phyloP scores from a whole-genome alignment of 2,113 vertebrate species.

The Oceanodroma tethys region DNA sequence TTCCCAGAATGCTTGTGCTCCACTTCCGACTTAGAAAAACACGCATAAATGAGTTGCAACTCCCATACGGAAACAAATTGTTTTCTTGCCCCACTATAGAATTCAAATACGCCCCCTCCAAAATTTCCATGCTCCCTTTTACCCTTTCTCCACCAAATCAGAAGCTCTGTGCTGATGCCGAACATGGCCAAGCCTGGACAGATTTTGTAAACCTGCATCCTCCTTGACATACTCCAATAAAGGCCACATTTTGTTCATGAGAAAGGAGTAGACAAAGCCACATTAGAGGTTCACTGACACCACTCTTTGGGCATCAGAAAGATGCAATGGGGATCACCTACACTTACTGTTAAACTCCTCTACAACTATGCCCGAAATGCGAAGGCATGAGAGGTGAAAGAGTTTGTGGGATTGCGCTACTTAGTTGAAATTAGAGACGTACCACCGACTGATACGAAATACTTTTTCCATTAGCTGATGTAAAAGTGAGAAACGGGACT shows the following conservation, averaged over 20 bases:
- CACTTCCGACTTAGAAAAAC: neutral
- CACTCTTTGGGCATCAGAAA: neutral
- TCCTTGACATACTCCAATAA: neutral
- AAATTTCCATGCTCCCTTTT: neutral
- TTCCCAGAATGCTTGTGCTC: neutral
- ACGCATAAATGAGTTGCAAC: neutral
- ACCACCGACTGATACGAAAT: neutral
- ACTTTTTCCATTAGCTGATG: neutral
- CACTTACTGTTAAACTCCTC: neutral
- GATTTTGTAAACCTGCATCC: fast-evolving
- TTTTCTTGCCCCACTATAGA: neutral
- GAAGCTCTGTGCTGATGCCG: neutral
- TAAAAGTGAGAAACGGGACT: neutral
- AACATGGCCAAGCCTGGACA: neutral
- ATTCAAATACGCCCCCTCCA: neutral
- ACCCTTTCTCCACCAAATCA: neutral
- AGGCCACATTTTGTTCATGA: neutral
- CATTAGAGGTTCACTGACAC: neutral
- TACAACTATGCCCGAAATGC: neutral
- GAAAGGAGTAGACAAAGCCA: neutral
- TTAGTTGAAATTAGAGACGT: neutral
- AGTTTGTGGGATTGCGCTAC: neutral
- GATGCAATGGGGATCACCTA: neutral
- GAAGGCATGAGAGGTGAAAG: neutral
- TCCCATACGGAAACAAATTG: neutral